These are phyloP conservation scores for Ecliptopera silaceata DNA, from an alignment of 2,888 invertebrate genomes.

Conservation along the genomic window DNA sequence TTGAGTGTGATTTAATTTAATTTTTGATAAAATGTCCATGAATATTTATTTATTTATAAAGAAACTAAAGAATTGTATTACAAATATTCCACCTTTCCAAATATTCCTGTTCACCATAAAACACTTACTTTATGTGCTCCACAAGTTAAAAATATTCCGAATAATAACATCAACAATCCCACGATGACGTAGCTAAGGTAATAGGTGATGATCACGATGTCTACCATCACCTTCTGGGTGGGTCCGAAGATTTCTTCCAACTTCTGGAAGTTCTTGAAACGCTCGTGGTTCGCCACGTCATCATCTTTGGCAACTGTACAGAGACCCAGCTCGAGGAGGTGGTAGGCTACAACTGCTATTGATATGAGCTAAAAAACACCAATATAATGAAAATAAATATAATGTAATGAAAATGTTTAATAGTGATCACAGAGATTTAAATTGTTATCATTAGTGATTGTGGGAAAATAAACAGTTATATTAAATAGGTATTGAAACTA, in stretches of 20 bases:
- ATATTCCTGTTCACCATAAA: background rate
- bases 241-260: slow-evolving; percentile 68
- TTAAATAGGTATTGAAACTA: no score
- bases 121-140: slow-evolving; percentile 70
- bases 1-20: no score
- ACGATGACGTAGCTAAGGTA: slow-evolving; percentile 62
- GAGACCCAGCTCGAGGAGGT: slow-evolving; percentile 63
- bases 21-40: no score
- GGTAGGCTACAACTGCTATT: slow-evolving; percentile 64
- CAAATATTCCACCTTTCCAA: no score
- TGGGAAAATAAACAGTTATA: no score
- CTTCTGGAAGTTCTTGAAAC: slow-evolving; percentile 66
- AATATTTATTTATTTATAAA: no score
- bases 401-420: no score
- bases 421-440: no score
- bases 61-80: no score
- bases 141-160: slow-evolving; percentile 61
- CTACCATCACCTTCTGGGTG: slow-evolving; percentile 57
- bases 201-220: slow-evolving; percentile 59
- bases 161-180: slow-evolving; percentile 61
- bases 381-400: slow-evolving; percentile 12
- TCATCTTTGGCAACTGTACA: slow-evolving; percentile 59
- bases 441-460: no score
- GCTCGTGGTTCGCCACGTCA: slow-evolving; percentile 50
- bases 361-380: slow-evolving; percentile 63